Base-by-base conservation (phyloP, 2,888 invertebrate species). In the Merodon equestris region DNA sequence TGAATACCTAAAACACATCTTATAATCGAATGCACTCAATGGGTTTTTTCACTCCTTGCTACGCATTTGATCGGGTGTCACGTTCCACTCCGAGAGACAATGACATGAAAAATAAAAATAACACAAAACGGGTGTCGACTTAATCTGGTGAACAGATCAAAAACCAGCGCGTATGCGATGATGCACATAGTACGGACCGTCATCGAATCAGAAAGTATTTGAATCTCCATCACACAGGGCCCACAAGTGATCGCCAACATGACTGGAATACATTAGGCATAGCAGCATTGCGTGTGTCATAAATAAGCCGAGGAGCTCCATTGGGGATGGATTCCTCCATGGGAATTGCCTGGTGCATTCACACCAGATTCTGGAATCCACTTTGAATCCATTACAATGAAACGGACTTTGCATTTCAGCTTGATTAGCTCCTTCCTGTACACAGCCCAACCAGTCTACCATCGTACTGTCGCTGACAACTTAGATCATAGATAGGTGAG, bases 191-290 rank as follows among this genome's bases (percentile, higher is more conserved):
- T 17, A 7, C 19, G 44, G 44, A 60, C 57, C 48, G 54, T 57
- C 34, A 61, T 66, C 42, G 76, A 77, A 72, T 61, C 67, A 63
- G 73, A 73, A 63, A 67, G 61, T 61, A 57, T 67, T 63, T 53
- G 57, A 67, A 7, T 51, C 72, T 72, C 57, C 64, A 38, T 19
- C 13, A 14, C 15, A 38, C 45, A 40, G 17, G 19, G 27, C 17
- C 60, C 50, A 34, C 44, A n/a, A n/a, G n/a, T n/a, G n/a, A n/a
- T n/a, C n/a, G 19, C n/a, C 63, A 72, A 57, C 71, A 72, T 72
- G 71, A 72, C 64, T 63, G 63, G 77, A 77, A 77, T 77, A 77
- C 73, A 68, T 77, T 68, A 73, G 67, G 73, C 50, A 57, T 72
- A 72, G 63, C 64, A 54, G 67, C 18, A 63, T 71, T 77, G 67